phyloP scores from a whole-genome alignment of 2,113 vertebrate genomes.

The Gallinago paraguaiae region DNA sequence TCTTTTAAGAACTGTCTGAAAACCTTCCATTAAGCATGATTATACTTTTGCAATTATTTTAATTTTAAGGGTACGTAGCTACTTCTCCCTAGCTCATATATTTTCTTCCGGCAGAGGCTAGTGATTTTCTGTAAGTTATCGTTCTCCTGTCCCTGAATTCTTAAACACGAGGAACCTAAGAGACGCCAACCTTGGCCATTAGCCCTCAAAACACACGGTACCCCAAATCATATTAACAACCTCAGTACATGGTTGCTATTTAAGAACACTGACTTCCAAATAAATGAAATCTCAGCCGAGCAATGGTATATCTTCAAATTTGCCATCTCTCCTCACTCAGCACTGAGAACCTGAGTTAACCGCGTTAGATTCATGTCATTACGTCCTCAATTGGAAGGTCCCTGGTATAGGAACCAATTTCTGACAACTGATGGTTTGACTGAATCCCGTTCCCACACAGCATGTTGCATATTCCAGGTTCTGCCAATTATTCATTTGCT shows the following conservation, averaged over 20 bases:
- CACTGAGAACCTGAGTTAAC: not conserved
- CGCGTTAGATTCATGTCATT: not conserved
- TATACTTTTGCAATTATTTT: not conserved
- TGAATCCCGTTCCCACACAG: constrained; percentile 2
- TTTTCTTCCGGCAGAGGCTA: not conserved
- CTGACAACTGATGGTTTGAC: constrained; percentile 31
- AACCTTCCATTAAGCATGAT: not conserved
- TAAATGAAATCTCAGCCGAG: not conserved
- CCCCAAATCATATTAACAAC: not conserved
- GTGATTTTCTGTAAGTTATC: not conserved
- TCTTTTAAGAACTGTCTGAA: not conserved
- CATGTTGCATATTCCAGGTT: constrained; percentile 30
- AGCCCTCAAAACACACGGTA: not conserved
- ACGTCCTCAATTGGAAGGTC: not conserved
- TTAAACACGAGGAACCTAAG: not conserved
- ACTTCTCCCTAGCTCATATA: not conserved
- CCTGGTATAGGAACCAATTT: constrained; percentile 8
- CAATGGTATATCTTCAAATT: not conserved
- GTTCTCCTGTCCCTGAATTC: not conserved
- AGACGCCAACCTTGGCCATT: not conserved
- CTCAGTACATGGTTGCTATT: not conserved
- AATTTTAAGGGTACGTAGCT: not conserved
- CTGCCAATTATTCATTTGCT: constrained; percentile 42
- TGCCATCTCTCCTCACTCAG: not conserved
- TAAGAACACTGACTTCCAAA: not conserved